Percentiles rank a stretch among this genome's conserved stretches.
These are phyloP conservation scores for Microctenopoma steveboyesi DNA, from an alignment of 2,797 vertebrate genomes.

Conservation along the genomic window DNA sequence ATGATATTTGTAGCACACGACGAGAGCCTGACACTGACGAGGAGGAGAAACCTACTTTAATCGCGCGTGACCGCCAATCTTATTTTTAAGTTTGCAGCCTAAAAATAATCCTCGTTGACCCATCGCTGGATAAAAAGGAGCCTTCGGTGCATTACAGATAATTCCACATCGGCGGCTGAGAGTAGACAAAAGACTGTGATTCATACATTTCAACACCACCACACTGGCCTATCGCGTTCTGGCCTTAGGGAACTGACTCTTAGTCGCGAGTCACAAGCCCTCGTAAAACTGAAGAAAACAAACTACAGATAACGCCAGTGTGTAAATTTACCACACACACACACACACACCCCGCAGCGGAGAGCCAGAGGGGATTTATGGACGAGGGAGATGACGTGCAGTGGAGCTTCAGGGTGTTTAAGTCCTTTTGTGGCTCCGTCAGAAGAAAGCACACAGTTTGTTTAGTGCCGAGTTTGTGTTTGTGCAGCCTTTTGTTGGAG, in stretches of 20 bases:
- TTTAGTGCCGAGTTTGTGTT: constrained; percentile 60
- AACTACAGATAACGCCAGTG: constrained; percentile 58
- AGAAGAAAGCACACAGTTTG: constrained; percentile 51
- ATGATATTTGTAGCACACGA: constrained; percentile 28
- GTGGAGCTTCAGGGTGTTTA: constrained; percentile 46
- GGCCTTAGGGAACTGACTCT: constrained; percentile 50
- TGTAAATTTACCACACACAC: constrained; percentile 40
- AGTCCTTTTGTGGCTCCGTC: constrained; percentile 51
- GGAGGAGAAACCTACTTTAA: constrained; percentile 10
- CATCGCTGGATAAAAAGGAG: constrained; percentile 11
- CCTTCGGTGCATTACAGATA: constrained; percentile 3
- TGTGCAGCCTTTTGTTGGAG: constrained; percentile 37
- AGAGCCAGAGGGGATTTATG: constrained; percentile 66
- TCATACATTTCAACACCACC: constrained; percentile 22
- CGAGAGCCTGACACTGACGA: constrained; percentile 9
- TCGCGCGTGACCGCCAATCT: constrained; percentile 3
- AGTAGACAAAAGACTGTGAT: constrained; percentile 12
- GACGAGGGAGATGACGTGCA: constrained; percentile 55
- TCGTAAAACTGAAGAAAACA: constrained; percentile 67
- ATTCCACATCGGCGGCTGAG: constrained; percentile 1
- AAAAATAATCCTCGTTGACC: constrained; percentile 53
- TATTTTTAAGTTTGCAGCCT: constrained; percentile 2
- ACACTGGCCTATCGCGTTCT: constrained; percentile 31
- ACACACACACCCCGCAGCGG: constrained; percentile 10
- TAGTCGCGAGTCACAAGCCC: constrained; percentile 65